Evolutionary conservation across 2,113 vertebrate genomes (phyloP).

Genomic region (Geothlypis trichas): DNA sequence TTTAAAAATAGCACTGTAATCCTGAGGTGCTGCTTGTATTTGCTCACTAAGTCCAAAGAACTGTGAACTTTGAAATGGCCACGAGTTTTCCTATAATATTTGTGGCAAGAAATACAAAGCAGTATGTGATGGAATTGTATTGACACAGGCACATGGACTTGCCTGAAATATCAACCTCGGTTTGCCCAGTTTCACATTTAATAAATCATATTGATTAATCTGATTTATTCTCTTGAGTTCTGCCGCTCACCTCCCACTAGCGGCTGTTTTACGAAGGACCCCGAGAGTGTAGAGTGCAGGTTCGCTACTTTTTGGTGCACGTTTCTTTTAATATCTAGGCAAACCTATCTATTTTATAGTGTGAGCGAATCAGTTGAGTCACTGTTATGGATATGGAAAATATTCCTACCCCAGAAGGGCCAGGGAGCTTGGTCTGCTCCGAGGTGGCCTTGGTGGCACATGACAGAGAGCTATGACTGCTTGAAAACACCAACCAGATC

Average conservation of each 20-base stretch:
- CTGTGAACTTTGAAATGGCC: neutral
- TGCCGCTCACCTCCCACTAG: neutral
- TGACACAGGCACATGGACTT: neutral
- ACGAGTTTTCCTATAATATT: neutral
- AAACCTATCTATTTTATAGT: accelerated
- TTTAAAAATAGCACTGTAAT: neutral
- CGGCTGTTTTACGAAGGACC: neutral
- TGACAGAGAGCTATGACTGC: neutral
- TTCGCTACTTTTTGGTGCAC: neutral
- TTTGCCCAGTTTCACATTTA: neutral
- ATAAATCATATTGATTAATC: neutral
- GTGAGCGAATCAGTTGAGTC: neutral
- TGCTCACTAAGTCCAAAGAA: neutral
- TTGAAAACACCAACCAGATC: neutral
- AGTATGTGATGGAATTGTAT: accelerated
- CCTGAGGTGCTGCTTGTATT: neutral
- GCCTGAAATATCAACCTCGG: accelerated
- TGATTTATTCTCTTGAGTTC: neutral
- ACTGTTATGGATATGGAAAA: neutral
- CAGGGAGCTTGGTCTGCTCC: neutral
- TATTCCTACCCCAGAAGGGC: accelerated
- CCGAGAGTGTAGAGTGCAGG: too few species aligned
- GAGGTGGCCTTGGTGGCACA: neutral
- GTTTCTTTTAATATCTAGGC: neutral
- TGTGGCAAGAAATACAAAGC: neutral